Evolutionary conservation across 2,113 vertebrate species (phyloP).

Genomic region (Centropristis striata): DNA sequence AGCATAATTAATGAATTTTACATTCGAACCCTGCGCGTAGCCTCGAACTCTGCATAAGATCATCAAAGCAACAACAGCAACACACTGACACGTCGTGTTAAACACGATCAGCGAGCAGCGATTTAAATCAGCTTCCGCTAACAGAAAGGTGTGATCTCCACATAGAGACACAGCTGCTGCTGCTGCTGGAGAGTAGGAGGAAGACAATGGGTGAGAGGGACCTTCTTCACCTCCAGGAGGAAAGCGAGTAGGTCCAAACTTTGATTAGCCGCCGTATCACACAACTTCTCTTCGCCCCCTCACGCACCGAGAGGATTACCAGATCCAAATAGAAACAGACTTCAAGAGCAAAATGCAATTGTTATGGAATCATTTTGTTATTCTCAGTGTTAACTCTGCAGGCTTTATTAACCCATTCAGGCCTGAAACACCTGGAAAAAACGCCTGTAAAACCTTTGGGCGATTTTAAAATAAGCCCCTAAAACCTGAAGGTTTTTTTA

Average conservation of each 20-base stretch:
- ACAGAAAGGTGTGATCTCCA: slow-evolving; percentile 29
- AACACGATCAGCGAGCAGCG: slow-evolving; percentile 15
- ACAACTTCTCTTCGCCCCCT: slow-evolving; percentile 42
- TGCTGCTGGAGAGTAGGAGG: slow-evolving; percentile 34
- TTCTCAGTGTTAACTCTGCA: slow-evolving; percentile 27
- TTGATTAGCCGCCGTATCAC: slow-evolving; percentile 55
- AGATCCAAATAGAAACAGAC: slow-evolving; percentile 26
- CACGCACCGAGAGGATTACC: slow-evolving; percentile 30
- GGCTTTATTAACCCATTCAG: too few species aligned
- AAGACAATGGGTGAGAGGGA: slow-evolving; percentile 23
- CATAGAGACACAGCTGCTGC: slow-evolving; percentile 19
- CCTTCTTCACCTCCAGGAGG: slow-evolving; percentile 50
- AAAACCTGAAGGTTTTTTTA: too few species aligned
- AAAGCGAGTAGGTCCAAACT: slow-evolving; percentile 32
- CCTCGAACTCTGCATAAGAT: slow-evolving; percentile 37
- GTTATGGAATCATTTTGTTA: slow-evolving; percentile 12
- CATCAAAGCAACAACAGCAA: slow-evolving; percentile 46
- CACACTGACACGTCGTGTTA: slow-evolving; percentile 34
- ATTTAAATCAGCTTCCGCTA: slow-evolving; percentile 43
- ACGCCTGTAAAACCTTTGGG: too few species aligned
- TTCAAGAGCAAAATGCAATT: slow-evolving; percentile 21
- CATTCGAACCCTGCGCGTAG: neutral
- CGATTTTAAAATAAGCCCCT: too few species aligned
- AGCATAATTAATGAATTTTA: slow-evolving; percentile 37
- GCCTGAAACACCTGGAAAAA: too few species aligned